Conservation (phyloP, 1,140 invertebrate species). For the Scaptomyza pallida region DNA sequence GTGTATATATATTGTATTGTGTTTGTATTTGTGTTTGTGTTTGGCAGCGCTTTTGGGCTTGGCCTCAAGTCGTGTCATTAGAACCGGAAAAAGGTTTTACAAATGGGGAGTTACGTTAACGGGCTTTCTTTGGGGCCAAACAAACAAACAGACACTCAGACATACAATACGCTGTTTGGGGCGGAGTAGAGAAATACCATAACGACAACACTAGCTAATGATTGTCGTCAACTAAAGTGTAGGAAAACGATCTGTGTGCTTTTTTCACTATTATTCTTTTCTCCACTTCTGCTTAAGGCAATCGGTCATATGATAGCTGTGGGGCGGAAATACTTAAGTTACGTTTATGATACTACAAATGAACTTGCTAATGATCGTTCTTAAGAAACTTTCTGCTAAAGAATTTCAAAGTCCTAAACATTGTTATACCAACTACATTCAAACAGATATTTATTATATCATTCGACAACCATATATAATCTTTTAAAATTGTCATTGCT, state of each 20-base stretch:
- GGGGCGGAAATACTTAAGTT: slow-evolving; percentile 13
- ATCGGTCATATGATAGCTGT: slow-evolving; percentile 2
- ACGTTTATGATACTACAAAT: slow-evolving; percentile 16
- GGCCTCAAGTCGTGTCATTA: slow-evolving; percentile 45
- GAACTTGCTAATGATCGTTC: not conserved
- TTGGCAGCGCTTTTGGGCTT: slow-evolving; percentile 40
- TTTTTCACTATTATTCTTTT: not conserved
- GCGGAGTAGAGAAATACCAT: slow-evolving; percentile 30
- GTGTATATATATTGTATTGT: too few species aligned
- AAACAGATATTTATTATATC: too few species aligned
- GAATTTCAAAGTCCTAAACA: not conserved
- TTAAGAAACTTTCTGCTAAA: not conserved
- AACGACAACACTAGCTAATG: slow-evolving; percentile 44
- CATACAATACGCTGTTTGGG: not conserved
- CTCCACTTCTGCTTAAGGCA: not conserved
- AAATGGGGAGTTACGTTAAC: slow-evolving; percentile 50
- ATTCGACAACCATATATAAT: not conserved
- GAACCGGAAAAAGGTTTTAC: slow-evolving; percentile 55
- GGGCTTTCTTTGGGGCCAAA: slow-evolving; percentile 43
- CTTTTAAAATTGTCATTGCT: not conserved
- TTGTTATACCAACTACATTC: too few species aligned
- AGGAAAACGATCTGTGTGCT: slow-evolving; percentile 17
- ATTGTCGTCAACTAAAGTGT: slow-evolving; percentile 29
- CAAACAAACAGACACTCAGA: slow-evolving; percentile 22
- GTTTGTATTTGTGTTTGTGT: not conserved